A percentile compares a stretch with the other conserved stretches of the same genome.
phyloP scores from a whole-genome alignment of 2,888 invertebrate species.

The Limnephilus marmoratus region DNA sequence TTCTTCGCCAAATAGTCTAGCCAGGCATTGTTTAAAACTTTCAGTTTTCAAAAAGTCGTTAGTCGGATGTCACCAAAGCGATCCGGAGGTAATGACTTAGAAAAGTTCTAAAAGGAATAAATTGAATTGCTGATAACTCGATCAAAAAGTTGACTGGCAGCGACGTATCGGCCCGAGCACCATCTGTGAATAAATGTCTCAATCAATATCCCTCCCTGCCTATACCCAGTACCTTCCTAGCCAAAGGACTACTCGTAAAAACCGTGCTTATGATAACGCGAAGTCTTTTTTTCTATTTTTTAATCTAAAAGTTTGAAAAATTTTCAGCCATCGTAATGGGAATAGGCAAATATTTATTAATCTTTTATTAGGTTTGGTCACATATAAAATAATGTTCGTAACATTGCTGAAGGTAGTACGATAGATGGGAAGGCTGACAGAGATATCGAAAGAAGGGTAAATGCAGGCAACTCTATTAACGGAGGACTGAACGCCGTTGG shows the following conservation, averaged over 20 bases:
- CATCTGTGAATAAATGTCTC: conserved; percentile 33
- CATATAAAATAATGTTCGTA: no score
- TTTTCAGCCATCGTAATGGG: background rate
- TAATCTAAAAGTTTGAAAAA: background rate
- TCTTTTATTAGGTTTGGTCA: no score
- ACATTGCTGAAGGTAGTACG: no score
- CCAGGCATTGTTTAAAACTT: background rate
- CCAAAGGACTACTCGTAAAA: background rate
- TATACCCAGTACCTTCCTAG: background rate
- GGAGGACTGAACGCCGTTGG: no score
- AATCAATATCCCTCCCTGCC: conserved; percentile 7
- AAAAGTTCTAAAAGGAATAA: background rate
- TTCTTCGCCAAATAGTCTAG: background rate
- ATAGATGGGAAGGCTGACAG: no score
- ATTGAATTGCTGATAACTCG: conserved; percentile 29
- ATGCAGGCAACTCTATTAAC: no score
- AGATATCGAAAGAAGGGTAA: no score
- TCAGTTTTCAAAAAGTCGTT: background rate
- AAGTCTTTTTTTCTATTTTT: background rate
- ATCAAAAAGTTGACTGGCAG: conserved; percentile 21
- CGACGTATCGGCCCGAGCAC: background rate
- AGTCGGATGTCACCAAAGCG: background rate
- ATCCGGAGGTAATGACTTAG: background rate
- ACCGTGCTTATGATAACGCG: background rate
- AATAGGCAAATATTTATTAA: background rate